Percentiles rank a stretch among this genome's conserved stretches.
These are phyloP conservation scores for Andrena chrysosceles DNA, from an alignment of 2,888 invertebrate genomes.

Conservation along the genomic window DNA sequence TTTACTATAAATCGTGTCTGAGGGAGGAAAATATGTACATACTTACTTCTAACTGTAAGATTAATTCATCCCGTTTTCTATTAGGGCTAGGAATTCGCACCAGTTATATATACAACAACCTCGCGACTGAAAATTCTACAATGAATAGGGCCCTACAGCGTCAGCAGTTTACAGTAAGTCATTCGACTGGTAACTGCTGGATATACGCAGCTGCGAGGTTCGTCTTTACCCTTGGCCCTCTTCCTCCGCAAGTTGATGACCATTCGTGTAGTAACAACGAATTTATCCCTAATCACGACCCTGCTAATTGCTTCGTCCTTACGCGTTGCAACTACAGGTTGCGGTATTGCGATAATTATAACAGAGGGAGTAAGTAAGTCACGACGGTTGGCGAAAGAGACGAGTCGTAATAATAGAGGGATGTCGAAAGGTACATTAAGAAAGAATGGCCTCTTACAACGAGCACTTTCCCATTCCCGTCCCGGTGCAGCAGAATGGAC, in stretches of 20 bases:
- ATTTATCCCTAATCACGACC: not conserved
- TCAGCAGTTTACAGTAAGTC: not conserved
- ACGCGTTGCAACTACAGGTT: constrained; percentile 62
- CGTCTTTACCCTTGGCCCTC: not conserved
- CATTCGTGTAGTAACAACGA: not conserved
- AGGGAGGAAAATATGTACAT: too few species aligned
- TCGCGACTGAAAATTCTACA: too few species aligned
- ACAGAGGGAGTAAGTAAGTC: constrained; percentile 57
- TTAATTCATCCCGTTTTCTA: too few species aligned
- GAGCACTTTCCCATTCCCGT: constrained; percentile 92
- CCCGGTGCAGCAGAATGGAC: constrained; percentile 93
- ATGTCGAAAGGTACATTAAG: constrained; percentile 77
- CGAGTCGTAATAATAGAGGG: constrained; percentile 71
- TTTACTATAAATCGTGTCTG: too few species aligned
- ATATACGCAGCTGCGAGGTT: not conserved
- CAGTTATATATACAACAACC: too few species aligned
- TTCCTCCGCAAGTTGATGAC: not conserved
- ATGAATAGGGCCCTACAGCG: not conserved
- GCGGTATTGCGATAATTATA: constrained; percentile 75
- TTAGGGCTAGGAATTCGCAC: too few species aligned
- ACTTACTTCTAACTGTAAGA: too few species aligned
- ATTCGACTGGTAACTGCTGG: not conserved
- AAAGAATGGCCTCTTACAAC: constrained; percentile 90
- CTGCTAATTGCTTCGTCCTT: constrained; percentile 18
- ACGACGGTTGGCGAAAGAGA: constrained; percentile 75